Percentiles rank a stretch among this genome's conserved stretches.
phyloP scores from a whole-genome alignment of 2,113 vertebrate genomes.

The Pituophis catenifer region DNA sequence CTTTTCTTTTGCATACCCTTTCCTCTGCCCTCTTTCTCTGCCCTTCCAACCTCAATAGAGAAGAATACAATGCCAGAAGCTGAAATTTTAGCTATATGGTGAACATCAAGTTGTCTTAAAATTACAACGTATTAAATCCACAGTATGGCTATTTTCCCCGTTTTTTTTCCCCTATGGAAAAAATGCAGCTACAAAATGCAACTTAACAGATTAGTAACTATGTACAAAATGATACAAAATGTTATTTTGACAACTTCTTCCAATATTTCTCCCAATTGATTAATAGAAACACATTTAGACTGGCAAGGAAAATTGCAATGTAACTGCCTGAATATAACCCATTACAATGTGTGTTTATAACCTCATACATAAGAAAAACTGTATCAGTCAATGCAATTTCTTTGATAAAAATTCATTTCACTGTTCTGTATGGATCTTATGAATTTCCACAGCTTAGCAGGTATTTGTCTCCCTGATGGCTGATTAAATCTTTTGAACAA shows the following conservation, averaged over 20 bases:
- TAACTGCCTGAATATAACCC: neutral
- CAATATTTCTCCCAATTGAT: neutral
- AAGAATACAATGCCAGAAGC: neutral
- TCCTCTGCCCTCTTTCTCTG: neutral
- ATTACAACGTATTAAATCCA: neutral
- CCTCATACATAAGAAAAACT: neutral
- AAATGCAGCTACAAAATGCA: neutral
- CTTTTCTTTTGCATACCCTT: neutral
- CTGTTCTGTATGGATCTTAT: neutral
- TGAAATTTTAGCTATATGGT: neutral
- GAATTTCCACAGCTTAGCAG: neutral
- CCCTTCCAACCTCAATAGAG: neutral
- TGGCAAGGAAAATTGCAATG: neutral
- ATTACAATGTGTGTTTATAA: neutral
- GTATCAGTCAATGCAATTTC: neutral
- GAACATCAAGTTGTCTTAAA: neutral
- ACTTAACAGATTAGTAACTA: neutral
- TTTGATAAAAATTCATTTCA: neutral
- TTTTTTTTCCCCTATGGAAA: neutral
- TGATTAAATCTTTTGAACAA: neutral
- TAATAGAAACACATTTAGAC: conserved; percentile 1
- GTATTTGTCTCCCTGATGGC: neutral
- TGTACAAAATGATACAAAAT: neutral
- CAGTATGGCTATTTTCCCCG: neutral
- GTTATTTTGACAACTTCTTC: neutral